phyloP scores from a whole-genome alignment of 2,888 invertebrate species.

The Hemithea aestivaria region DNA sequence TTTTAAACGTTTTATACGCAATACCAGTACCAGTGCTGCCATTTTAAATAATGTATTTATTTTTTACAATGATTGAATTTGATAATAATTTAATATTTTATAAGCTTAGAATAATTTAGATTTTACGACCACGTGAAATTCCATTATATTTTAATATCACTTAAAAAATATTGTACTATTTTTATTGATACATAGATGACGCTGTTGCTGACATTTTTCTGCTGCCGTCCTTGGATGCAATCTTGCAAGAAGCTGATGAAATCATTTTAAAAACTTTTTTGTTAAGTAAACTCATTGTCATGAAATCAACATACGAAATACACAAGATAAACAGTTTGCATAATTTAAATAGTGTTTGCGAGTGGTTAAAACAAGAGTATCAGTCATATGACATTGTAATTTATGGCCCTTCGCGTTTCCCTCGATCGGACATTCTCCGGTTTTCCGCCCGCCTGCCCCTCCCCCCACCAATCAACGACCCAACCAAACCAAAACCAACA shows the following conservation, averaged over 20 bases:
- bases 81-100: too few species aligned
- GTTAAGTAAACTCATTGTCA: not conserved
- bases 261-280: conserved; percentile 10
- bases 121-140: too few species aligned
- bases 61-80: too few species aligned
- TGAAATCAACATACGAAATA: not conserved
- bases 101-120: too few species aligned
- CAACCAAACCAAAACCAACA: conserved; percentile 68
- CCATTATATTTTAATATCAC: too few species aligned
- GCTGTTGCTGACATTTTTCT: not conserved
- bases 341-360: conserved; percentile 4
- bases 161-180: too few species aligned
- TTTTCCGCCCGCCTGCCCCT: conserved; percentile 59
- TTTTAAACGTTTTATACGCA: not conserved
- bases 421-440: conserved; percentile 67
- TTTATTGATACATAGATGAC: conserved; percentile 2
- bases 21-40: too few species aligned
- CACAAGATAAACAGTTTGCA: not conserved
- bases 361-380: conserved; percentile 9
- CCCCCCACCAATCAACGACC: conserved; percentile 46
- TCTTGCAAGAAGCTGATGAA: conserved; percentile 3
- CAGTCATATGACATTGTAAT: conserved; percentile 32
- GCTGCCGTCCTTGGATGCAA: not conserved
- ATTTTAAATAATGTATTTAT: too few species aligned
- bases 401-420: conserved; percentile 54